A percentile compares a stretch with the other conserved stretches of the same genome.
Evolutionary conservation across 2,113 vertebrate species (phyloP).

Genomic region (Seriola dumerili): DNA sequence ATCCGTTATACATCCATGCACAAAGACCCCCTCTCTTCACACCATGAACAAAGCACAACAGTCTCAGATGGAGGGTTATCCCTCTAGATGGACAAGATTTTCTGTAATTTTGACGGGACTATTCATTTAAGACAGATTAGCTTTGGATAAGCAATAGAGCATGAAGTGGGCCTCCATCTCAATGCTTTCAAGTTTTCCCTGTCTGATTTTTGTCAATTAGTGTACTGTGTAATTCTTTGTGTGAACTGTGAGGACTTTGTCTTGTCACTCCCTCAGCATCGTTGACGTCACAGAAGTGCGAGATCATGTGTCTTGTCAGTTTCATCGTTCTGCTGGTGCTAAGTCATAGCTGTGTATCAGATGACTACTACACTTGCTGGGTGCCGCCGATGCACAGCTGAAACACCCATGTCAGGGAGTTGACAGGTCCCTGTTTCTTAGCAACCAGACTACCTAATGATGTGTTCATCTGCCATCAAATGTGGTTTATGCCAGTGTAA

Average conservation of each 20-base stretch:
- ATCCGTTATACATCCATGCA: constrained; percentile 39
- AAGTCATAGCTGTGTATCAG: constrained; percentile 71
- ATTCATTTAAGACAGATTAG: background rate
- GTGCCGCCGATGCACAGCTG: constrained; percentile 57
- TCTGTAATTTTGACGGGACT: background rate
- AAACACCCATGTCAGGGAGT: constrained; percentile 74
- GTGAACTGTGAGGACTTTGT: constrained; percentile 43
- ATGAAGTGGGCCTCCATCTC: background rate
- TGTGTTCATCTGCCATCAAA: constrained; percentile 61
- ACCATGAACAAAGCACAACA: constrained; percentile 51
- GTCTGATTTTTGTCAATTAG: background rate
- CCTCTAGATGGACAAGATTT: constrained; percentile 2
- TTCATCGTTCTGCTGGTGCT: constrained; percentile 61
- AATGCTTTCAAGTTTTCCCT: background rate
- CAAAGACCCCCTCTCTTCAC: constrained; percentile 65
- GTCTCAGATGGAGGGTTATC: constrained; percentile 27
- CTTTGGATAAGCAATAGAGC: background rate
- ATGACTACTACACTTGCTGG: constrained; percentile 73
- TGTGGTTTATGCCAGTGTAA: constrained; percentile 46
- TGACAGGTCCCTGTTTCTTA: constrained; percentile 71
- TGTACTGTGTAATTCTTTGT: constrained; percentile 10
- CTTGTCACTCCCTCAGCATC: constrained; percentile 20
- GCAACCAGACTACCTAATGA: constrained; percentile 71
- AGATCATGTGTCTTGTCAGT: constrained; percentile 71
- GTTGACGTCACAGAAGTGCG: constrained; percentile 54